phyloP scores from a whole-genome alignment of 2,888 invertebrate species.

The Metallyticus violacea region DNA sequence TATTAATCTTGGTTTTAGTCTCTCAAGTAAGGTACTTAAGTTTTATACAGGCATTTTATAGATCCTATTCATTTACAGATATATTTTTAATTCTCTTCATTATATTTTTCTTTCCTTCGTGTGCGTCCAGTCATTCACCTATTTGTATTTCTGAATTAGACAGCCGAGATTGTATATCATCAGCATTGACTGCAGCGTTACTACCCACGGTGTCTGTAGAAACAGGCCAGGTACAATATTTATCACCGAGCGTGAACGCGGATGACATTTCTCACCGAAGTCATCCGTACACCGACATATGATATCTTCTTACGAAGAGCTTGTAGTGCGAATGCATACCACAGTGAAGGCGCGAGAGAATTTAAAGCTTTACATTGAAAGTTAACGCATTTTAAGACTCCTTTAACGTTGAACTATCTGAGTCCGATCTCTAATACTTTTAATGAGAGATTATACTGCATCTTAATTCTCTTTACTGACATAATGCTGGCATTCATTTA shows the following conservation, averaged over 20 bases:
- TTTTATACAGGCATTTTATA: no score
- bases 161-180: no score
- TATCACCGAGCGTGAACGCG: background rate
- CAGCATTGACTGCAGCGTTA: background rate
- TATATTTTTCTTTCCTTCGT: no score
- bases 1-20: no score
- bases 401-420: background rate
- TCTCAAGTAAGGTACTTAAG: no score
- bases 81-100: no score
- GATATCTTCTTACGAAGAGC: background rate
- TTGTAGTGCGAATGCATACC: background rate
- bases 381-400: background rate
- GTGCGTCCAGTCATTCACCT: no score
- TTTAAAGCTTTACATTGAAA: background rate
- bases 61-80: no score
- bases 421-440: background rate
- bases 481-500: no score
- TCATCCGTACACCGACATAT: background rate
- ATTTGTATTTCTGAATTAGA: no score
- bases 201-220: background rate
- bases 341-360: background rate
- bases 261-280: background rate
- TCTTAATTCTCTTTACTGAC: no score
- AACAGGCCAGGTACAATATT: background rate
- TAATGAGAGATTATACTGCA: background rate